These are phyloP conservation scores for Catocala nupta DNA, from an alignment of 2,888 invertebrate genomes.

Conservation along the genomic window DNA sequence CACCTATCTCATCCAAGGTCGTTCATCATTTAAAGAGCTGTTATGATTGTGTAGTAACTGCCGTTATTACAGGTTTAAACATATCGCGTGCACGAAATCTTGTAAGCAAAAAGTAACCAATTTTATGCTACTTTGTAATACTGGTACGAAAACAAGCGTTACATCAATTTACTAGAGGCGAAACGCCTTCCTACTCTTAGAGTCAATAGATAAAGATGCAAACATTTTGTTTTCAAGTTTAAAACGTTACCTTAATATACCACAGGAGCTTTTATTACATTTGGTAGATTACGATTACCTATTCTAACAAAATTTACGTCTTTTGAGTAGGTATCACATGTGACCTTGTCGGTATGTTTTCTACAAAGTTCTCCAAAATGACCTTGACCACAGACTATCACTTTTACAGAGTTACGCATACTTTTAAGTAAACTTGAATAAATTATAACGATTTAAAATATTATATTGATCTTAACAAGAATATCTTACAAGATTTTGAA, in stretches of 20 bases:
- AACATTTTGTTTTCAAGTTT: no score
- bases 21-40: constrained; percentile 7
- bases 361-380: constrained; percentile 17
- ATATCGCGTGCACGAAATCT: not conserved
- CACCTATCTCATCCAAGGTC: constrained; percentile 14
- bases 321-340: not conserved
- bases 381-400: constrained; percentile 44
- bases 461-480: constrained; percentile 19
- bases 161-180: no score
- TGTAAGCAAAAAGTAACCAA: not conserved
- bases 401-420: constrained; percentile 13
- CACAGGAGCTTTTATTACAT: no score
- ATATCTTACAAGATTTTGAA: no score
- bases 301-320: not conserved
- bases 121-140: not conserved
- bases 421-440: constrained; percentile 28
- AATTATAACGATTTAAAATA: constrained; percentile 22
- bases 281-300: no score
- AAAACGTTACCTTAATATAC: no score
- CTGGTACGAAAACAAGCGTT: not conserved
- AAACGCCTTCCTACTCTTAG: no score
- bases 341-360: constrained; percentile 13
- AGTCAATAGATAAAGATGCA: no score
- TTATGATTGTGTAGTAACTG: constrained; percentile 1
- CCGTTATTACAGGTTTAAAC: not conserved